These are phyloP conservation scores for Pomacea canaliculata DNA, from an alignment of 2,888 invertebrate species.

Conservation along the genomic window DNA sequence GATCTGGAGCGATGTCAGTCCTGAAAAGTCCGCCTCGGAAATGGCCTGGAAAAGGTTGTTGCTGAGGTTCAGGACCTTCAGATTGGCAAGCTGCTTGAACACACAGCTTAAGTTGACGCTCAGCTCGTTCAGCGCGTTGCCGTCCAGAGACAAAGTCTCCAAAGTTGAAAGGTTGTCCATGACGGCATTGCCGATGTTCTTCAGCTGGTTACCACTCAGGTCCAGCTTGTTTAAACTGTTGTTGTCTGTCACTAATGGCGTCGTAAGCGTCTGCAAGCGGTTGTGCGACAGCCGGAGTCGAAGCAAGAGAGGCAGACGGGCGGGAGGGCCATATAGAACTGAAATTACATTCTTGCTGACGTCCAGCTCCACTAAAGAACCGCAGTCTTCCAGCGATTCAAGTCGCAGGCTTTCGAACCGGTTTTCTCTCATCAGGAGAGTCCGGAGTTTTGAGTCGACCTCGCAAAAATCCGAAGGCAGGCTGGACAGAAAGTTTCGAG, in stretches of 20 bases:
- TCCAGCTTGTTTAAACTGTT: slow-evolving; percentile 10
- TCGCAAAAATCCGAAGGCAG: slow-evolving; percentile 20
- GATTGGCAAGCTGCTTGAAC: slow-evolving; percentile 11
- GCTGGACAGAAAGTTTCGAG: slow-evolving; percentile 12
- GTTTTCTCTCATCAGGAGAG: slow-evolving; percentile 14
- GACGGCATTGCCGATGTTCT: neutral
- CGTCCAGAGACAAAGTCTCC: slow-evolving; percentile 3
- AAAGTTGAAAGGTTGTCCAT: slow-evolving; percentile 9
- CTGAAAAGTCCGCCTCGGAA: neutral
- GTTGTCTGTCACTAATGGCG: neutral
- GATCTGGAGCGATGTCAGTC: slow-evolving; percentile 8
- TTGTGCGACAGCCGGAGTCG: slow-evolving; percentile 20
- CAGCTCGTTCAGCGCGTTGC: slow-evolving; percentile 14
- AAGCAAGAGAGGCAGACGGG: slow-evolving; percentile 2
- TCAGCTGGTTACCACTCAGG: slow-evolving; percentile 19
- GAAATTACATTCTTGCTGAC: slow-evolving; percentile 11
- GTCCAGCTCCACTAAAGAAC: slow-evolving; percentile 12
- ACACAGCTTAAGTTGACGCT: neutral
- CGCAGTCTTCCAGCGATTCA: slow-evolving; percentile 7
- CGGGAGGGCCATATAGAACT: neutral
- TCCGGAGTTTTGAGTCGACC: slow-evolving; percentile 3
- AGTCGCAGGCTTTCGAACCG: slow-evolving; percentile 9
- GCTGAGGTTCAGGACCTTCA: slow-evolving; percentile 14
- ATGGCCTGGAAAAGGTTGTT: slow-evolving; percentile 9
- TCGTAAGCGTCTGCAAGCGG: slow-evolving; percentile 9